A percentile compares a stretch with the other conserved stretches of the same genome.
Conservation (phyloP, 2,113 vertebrate species). For the Spheniscus mendiculus region DNA sequence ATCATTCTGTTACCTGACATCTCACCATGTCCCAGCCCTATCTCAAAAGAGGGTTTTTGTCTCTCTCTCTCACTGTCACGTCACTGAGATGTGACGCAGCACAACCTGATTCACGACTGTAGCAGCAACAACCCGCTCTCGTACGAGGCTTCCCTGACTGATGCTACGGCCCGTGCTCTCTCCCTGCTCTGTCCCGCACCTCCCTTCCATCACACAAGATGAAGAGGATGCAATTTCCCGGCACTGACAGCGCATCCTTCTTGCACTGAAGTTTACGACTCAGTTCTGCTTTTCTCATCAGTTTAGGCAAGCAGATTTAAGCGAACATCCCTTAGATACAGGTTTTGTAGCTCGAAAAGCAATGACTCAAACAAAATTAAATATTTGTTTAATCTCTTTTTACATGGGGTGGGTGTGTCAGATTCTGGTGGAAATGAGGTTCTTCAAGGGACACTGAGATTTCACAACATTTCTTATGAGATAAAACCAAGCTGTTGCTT, state of each 20-base stretch:
- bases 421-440: not conserved
- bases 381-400: conserved; percentile 52
- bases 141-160: fast-evolving
- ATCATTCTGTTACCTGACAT: not conserved
- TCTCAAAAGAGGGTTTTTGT: not conserved
- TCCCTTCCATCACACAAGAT: fast-evolving
- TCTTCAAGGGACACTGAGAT: not conserved
- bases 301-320: not conserved
- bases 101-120: fast-evolving
- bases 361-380: not conserved
- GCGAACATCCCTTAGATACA: not conserved
- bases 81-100: not conserved
- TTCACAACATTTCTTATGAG: not conserved
- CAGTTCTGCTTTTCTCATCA: not conserved
- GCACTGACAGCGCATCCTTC: not conserved
- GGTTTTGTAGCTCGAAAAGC: not conserved
- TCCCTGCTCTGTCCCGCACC: not conserved
- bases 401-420: not conserved
- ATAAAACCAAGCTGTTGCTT: not conserved
- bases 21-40: not conserved
- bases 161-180: not conserved
- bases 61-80: not conserved
- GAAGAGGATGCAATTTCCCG: not conserved
- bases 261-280: not conserved
- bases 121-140: not conserved